A percentile compares a stretch with the other conserved stretches of the same genome.
These are phyloP conservation scores for Clusia tigrina DNA, from an alignment of 2,888 invertebrate species.

Conservation along the genomic window DNA sequence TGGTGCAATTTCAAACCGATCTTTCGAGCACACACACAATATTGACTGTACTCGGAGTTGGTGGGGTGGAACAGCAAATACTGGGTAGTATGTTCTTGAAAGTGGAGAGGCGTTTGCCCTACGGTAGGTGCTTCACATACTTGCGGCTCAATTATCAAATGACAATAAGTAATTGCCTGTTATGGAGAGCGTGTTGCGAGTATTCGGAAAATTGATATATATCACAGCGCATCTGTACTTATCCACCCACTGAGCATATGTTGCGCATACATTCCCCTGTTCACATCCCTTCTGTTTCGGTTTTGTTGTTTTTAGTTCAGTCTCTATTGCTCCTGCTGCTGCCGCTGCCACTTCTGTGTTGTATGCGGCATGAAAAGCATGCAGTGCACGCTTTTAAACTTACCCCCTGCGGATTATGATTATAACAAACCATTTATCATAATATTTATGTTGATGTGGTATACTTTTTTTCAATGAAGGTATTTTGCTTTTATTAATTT, in stretches of 20 bases:
- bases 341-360: no score
- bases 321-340: slow-evolving; percentile 23
- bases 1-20: neutral
- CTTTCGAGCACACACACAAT: neutral
- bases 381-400: slow-evolving; percentile 54
- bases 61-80: neutral
- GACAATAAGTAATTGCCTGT: slow-evolving; percentile 34
- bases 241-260: slow-evolving; percentile 60
- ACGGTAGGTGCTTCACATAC: neutral
- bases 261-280: slow-evolving; percentile 44
- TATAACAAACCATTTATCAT: slow-evolving; percentile 62
- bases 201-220: slow-evolving; percentile 4
- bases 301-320: slow-evolving; percentile 19
- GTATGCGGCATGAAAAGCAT: slow-evolving; percentile 43
- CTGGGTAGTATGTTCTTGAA: neutral
- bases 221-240: slow-evolving; percentile 49
- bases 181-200: slow-evolving; percentile 10
- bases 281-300: slow-evolving; percentile 30
- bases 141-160: slow-evolving; percentile 11
- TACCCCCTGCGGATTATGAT: slow-evolving; percentile 62
- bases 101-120: neutral
- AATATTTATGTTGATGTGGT: slow-evolving; percentile 62
- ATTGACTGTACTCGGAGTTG: neutral
- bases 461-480: slow-evolving; percentile 62
- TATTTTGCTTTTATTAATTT: slow-evolving; percentile 55